Evolutionary conservation across 1,140 invertebrate species (phyloP).

Genomic region (Drosophila navojoa): DNA sequence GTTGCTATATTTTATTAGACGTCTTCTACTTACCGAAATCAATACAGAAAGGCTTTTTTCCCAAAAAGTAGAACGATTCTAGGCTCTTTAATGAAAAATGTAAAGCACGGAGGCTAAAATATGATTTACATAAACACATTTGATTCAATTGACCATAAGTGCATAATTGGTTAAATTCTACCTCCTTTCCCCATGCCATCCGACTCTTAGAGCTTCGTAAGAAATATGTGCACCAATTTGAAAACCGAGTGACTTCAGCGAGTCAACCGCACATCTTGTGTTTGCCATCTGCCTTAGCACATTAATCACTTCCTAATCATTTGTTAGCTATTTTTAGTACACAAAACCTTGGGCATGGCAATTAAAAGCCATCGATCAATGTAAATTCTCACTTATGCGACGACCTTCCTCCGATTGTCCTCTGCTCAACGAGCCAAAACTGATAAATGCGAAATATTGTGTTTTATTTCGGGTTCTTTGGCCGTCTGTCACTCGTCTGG

Average conservation of each 20-base stretch:
- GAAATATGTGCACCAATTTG: conserved; percentile 15
- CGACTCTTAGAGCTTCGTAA: neutral
- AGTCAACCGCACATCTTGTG: conserved; percentile 21
- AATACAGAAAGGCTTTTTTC: too few species aligned
- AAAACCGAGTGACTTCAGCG: neutral
- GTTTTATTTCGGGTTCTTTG: conserved; percentile 51
- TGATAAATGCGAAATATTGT: conserved; percentile 56
- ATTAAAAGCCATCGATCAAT: conserved; percentile 67
- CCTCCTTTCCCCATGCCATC: neutral
- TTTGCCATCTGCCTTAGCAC: conserved; percentile 21
- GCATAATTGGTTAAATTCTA: neutral
- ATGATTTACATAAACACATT: neutral
- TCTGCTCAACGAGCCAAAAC: conserved; percentile 26
- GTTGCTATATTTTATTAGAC: too few species aligned
- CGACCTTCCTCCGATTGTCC: conserved; percentile 49
- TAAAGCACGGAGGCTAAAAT: too few species aligned
- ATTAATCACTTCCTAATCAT: conserved; percentile 63
- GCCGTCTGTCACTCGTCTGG: conserved; percentile 20
- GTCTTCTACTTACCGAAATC: too few species aligned
- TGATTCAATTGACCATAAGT: neutral
- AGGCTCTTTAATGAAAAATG: too few species aligned
- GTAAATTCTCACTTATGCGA: conserved; percentile 34
- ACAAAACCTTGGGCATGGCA: conserved; percentile 40
- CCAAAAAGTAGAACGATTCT: too few species aligned
- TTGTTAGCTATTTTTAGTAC: conserved; percentile 59